Base-by-base conservation (phyloP, 35 echinoderm and acorn worm genomes). In the Strongylocentrotus purpuratus region DNA sequence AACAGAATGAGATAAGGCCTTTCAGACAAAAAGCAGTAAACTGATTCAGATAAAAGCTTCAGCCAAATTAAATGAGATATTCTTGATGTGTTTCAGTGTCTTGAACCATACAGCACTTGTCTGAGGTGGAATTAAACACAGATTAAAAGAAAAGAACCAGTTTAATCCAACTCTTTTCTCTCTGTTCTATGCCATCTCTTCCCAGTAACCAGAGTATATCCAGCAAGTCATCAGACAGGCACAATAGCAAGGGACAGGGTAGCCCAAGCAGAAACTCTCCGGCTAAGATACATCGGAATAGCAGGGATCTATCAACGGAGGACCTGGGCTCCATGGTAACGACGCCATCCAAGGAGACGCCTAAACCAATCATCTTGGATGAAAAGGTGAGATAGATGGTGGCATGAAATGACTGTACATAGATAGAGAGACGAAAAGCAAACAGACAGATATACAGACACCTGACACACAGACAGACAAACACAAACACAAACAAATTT, bases 361-460 rank as follows among this genome's bases (percentile, higher is more conserved):
- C 95, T 20, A 97, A 99, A 94, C 98, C 98, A 31, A 97, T 99
- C 86, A 97, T 97, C 45, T 90, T 97, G 9, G 97, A 97, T 95
- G 98, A 99, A 95, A 99, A 99, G 97, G 98, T 97, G 48, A 91
- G 86, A 28, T 33, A 17, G 32, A 89, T 89, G 32, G 87, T 4
- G 65, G 65, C 25, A 78, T 78, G 65, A n/a, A 78, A 4, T n/a
- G 22, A 78, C 4, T 22, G 25, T 22, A 78, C 1, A n/a, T 0
- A 78, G 10, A 55, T 55, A 11, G 1, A 55, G 9, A 11, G 50
- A 55, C 0, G 9, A 15, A 13, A 14, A 13, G 50, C 15, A 13
- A 15, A 55, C 9, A 55, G 50, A 55, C 15, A 55, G 10, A 55
- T 55, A 55, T 10, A 55, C 9, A 55, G 50, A 55, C 50, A 55